A percentile compares a stretch with the other conserved stretches of the same genome.
Evolutionary conservation across 1,140 invertebrate genomes (phyloP).

Genomic region (Drosophila ananassae): DNA sequence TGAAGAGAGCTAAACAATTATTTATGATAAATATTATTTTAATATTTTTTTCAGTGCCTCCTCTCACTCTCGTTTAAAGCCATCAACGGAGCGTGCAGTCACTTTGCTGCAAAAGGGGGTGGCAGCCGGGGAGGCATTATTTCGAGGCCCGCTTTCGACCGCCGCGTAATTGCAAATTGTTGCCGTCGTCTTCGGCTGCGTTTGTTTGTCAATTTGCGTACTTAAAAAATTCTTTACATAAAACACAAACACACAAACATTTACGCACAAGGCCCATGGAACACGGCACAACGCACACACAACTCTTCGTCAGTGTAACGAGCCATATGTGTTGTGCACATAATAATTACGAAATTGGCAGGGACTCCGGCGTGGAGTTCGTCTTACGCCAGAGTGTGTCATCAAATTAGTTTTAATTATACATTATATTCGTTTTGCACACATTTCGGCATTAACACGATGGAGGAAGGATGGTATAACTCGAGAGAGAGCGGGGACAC

Average conservation of each 20-base stretch:
- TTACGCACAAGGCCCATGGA: conserved; percentile 2
- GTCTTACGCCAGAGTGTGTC: conserved; percentile 34
- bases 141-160: conserved; percentile 22
- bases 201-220: conserved; percentile 76
- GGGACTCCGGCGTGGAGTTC: conserved; percentile 15
- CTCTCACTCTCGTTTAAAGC: conserved; percentile 47
- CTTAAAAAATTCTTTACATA: conserved; percentile 71
- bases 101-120: conserved; percentile 1
- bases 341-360: conserved; percentile 75
- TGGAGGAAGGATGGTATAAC: background rate
- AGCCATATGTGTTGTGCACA: conserved; percentile 56
- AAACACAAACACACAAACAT: conserved; percentile 12
- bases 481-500: background rate
- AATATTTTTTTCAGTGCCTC: conserved; percentile 4
- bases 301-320: conserved; percentile 37
- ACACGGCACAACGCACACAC: conserved; percentile 2
- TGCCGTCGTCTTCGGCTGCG: conserved; percentile 41
- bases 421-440: conserved; percentile 54
- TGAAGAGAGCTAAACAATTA: too few relatives aligned
- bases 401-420: conserved; percentile 64
- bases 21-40: background rate
- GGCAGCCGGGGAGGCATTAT: background rate
- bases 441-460: conserved; percentile 31
- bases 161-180: conserved; percentile 42
- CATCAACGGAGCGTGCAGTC: conserved; percentile 43